Evolutionary conservation across 23 tunicate species (phyloP).

Genomic region (Aplidium turbinatum): DNA sequence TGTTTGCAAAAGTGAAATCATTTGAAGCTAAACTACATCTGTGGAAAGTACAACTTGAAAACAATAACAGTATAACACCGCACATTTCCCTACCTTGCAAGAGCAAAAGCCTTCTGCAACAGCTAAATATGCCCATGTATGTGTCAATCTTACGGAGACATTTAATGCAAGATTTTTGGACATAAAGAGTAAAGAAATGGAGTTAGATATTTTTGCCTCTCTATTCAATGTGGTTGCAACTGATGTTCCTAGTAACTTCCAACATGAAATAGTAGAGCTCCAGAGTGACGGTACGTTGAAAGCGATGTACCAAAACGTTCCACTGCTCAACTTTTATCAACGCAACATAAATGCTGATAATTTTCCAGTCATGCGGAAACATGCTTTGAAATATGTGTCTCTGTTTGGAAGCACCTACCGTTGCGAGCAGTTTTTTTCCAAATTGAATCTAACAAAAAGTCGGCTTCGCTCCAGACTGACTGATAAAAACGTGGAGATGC

Average conservation of each 20-base stretch:
- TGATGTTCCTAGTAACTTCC: conserved; percentile 55
- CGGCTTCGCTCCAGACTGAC: too few relatives aligned
- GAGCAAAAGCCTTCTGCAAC: conserved; percentile 70
- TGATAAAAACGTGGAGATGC: too few relatives aligned
- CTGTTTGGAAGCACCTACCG: too few relatives aligned
- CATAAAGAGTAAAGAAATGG: conserved; percentile 61
- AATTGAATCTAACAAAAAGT: too few relatives aligned
- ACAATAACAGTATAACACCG: conserved; percentile 52
- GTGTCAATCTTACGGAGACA: conserved; percentile 50
- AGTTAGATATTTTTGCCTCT: conserved; percentile 69
- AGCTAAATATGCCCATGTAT: conserved; percentile 65
- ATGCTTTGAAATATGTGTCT: too few relatives aligned
- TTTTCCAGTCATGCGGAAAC: too few relatives aligned
- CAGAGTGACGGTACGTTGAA: conserved; percentile 36
- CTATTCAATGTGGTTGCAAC: conserved; percentile 55
- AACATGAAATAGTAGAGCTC: conserved; percentile 45
- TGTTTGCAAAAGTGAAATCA: conserved; percentile 63
- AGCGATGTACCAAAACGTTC: conserved; percentile 44
- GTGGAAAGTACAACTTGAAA: conserved; percentile 67
- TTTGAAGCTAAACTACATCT: conserved; percentile 62
- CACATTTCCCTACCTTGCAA: conserved; percentile 74
- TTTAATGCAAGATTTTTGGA: conserved; percentile 65
- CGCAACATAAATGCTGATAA: too few relatives aligned
- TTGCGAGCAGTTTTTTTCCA: too few relatives aligned
- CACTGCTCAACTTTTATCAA: conserved; percentile 53